These are phyloP conservation scores for Trichoplusia ni DNA, from an alignment of 1,140 invertebrate genomes.

Conservation along the genomic window DNA sequence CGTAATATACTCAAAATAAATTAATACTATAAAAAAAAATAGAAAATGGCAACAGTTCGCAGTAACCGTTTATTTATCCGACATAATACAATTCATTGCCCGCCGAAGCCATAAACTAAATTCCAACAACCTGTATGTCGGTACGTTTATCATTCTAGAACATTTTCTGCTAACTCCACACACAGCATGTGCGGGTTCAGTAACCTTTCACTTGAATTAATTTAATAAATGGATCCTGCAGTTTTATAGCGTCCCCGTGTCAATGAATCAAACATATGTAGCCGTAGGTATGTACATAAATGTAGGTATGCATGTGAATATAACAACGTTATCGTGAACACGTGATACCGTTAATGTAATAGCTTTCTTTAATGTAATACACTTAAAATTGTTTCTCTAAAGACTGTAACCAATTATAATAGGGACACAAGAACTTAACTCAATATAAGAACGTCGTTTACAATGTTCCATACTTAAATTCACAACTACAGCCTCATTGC, in stretches of 20 bases:
- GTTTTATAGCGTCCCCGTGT: constrained; percentile 33
- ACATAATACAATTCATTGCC: no score
- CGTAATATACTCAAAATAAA: no score
- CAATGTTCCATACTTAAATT: not conserved
- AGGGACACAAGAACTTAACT: not conserved
- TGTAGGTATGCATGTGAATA: no score
- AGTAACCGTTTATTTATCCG: no score
- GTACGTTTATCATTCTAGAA: constrained; percentile 10
- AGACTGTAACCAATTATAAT: no score
- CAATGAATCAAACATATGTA: constrained; percentile 13
- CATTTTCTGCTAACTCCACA: not conserved
- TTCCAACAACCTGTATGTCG: not conserved
- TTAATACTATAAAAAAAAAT: no score
- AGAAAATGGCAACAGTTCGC: no score
- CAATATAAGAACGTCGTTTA: no score
- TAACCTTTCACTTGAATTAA: constrained; percentile 29
- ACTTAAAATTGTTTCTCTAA: no score
- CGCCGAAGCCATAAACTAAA: not conserved
- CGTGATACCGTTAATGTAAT: no score
- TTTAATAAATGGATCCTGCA: constrained; percentile 46
- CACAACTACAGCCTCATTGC: not conserved
- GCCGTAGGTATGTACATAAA: not conserved
- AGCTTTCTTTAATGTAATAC: no score
- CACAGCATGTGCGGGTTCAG: constrained; percentile 25
- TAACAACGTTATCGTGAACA: no score